Evolutionary conservation across 2,797 vertebrate genomes (phyloP), one percentile per base, ranked within the genome.

Genomic region (Denticeps clupeoides): DNA sequence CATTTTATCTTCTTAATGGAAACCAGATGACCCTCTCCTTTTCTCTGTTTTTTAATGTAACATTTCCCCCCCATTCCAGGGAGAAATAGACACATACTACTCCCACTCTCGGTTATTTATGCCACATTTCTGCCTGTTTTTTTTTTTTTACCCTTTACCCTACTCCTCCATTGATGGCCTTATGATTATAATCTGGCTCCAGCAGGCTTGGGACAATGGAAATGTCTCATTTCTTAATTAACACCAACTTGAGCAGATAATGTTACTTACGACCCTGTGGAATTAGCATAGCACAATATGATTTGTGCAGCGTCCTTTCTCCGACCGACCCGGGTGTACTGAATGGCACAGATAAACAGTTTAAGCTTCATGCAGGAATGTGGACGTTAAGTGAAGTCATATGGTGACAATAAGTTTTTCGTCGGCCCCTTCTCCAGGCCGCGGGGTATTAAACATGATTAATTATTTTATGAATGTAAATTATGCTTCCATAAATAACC

Each of bases 1-100:
- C 89, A 91, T 93, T 97, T 91, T 94, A 94, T 97, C 91, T 94
- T 91, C 85, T 78, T 96, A 97, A 95, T 98, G 88, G 89, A 93
- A 94, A 92, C 85, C 93, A 97, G 90, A 95, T 92, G 88, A 90
- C 86, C 84, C 74, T 64, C 64, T 65, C 60, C 65, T 68, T 54
- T 77, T 44, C 48, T 38, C 26, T 37, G 28, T 73, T 81, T 83
- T 82, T 87, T 83, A 81, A 84, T 84, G 87, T 80, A 83, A 81
- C 81, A 85, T 85, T 83, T 89, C 91, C 87, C n/a, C n/a, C n/a
- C n/a, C n/a, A 89, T 87, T 83, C 80, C 70, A 74, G 86, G 65
- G 63, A 74, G 58, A 74, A 67, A 71, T 59, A 54, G 56, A 68
- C 67, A 68, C 53, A 50, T 53, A 62, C 61, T 62, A 57, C 68